A percentile compares a stretch with the other conserved stretches of the same genome.
phyloP scores from a whole-genome alignment of 2,888 invertebrate species.

The Leptopilina drosophilae region DNA sequence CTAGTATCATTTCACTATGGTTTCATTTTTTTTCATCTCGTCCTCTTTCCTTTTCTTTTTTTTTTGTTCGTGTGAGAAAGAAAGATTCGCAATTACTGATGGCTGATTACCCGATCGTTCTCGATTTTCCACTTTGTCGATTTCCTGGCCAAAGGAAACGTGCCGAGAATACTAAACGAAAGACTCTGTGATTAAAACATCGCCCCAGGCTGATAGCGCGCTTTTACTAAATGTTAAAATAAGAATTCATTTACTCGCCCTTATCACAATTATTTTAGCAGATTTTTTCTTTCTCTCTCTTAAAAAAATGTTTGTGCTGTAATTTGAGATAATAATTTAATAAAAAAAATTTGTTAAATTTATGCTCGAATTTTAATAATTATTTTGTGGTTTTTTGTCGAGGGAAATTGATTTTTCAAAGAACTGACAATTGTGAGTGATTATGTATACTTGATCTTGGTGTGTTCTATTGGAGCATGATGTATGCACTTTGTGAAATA shows the following conservation, averaged over 20 bases:
- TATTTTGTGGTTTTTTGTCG: neutral
- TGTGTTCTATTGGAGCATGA: neutral
- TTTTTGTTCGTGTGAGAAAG: neutral
- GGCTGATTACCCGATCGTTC: slow-evolving; percentile 25
- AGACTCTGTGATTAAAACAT: slow-evolving; percentile 22
- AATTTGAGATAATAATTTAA: neutral
- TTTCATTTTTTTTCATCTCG: neutral
- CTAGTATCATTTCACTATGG: neutral
- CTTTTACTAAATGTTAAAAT: slow-evolving; percentile 10
- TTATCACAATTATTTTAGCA: neutral
- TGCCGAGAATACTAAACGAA: slow-evolving; percentile 23
- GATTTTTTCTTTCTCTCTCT: neutral
- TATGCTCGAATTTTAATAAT: too few relatives aligned
- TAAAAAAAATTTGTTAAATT: too few relatives aligned
- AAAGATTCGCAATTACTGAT: slow-evolving; percentile 20
- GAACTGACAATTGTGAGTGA: neutral
- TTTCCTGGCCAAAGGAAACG: slow-evolving; percentile 20
- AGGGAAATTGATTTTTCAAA: neutral
- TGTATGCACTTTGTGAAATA: slow-evolving; percentile 10
- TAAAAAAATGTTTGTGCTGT: neutral
- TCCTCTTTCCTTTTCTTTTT: too few relatives aligned
- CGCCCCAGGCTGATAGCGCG: neutral
- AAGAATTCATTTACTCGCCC: neutral
- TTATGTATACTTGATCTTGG: neutral
- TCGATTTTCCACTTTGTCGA: slow-evolving; percentile 26